A percentile compares a stretch with the other conserved stretches of the same genome.
Conservation (phyloP, 2,797 vertebrate genomes). For the Thripadectes ignobilis region DNA sequence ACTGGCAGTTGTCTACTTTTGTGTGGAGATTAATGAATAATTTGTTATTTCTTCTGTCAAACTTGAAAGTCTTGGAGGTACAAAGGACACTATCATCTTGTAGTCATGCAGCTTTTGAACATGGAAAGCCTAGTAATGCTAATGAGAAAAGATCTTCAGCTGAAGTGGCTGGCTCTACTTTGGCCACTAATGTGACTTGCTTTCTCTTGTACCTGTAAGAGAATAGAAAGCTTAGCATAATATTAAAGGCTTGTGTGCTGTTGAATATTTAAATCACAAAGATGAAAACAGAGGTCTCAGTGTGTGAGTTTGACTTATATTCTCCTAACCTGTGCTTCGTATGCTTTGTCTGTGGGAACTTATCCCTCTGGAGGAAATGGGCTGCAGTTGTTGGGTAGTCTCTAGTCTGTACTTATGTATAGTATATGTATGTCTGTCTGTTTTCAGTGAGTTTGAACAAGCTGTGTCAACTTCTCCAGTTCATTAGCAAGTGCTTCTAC, state of each 20-base stretch:
- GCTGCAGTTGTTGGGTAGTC: not conserved
- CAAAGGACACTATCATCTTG: not conserved
- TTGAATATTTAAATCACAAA: not conserved
- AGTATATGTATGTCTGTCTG: not conserved
- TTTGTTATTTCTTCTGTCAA: not conserved
- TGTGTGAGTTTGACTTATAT: not conserved
- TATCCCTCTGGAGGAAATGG: not conserved
- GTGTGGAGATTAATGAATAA: not conserved
- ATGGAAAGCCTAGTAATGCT: not conserved
- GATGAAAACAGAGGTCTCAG: not conserved
- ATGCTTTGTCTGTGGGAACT: accelerated
- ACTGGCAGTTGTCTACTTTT: not conserved
- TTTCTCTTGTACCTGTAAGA: not conserved
- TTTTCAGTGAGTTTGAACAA: not conserved
- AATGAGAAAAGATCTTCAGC: not conserved
- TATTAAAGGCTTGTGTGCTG: not conserved
- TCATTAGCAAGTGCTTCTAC: not conserved
- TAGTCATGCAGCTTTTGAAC: not conserved
- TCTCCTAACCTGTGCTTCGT: accelerated
- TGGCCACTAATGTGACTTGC: not conserved
- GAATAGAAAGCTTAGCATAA: not conserved
- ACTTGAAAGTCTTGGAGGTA: not conserved
- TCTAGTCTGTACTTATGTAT: not conserved
- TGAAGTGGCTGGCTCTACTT: not conserved
- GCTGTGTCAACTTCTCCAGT: not conserved